A percentile compares a stretch with the other conserved stretches of the same genome.
Conservation (phyloP, 2,797 vertebrate species). For the Girardinus metallicus region DNA sequence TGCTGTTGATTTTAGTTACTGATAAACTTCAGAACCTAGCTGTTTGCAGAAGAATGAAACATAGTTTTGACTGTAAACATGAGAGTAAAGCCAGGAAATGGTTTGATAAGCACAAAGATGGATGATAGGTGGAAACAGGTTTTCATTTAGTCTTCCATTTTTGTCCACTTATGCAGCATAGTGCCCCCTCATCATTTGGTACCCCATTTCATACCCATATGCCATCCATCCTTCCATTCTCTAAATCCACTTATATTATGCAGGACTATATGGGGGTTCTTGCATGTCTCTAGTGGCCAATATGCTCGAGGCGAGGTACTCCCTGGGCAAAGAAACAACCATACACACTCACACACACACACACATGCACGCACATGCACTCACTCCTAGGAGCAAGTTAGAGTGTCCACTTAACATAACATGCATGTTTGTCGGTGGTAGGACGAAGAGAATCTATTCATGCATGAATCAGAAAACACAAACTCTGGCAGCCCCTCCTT, state of each 20-base stretch:
- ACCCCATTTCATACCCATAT: not conserved
- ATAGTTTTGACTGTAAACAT: not conserved
- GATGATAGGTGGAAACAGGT: not conserved
- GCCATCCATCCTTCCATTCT: not conserved
- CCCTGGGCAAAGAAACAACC: not conserved
- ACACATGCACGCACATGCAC: not conserved
- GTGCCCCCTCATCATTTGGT: not conserved
- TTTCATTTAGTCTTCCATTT: not conserved
- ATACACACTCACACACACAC: not conserved
- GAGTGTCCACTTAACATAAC: not conserved
- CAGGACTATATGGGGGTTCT: not conserved
- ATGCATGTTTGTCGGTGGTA: not conserved
- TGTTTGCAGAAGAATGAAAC: not conserved
- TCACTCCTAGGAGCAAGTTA: not conserved
- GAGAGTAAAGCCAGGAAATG: not conserved
- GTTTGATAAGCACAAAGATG: not conserved
- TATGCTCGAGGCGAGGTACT: not conserved
- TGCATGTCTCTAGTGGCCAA: not conserved
- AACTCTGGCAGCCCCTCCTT: not conserved
- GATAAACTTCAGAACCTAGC: not conserved
- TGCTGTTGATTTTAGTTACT: conserved; percentile 12
- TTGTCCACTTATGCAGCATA: not conserved
- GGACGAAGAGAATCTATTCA: not conserved
- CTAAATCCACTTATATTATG: not conserved
- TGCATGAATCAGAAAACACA: not conserved